Base-by-base conservation (phyloP, 2,888 invertebrate genomes). In the Hyles lineata region DNA sequence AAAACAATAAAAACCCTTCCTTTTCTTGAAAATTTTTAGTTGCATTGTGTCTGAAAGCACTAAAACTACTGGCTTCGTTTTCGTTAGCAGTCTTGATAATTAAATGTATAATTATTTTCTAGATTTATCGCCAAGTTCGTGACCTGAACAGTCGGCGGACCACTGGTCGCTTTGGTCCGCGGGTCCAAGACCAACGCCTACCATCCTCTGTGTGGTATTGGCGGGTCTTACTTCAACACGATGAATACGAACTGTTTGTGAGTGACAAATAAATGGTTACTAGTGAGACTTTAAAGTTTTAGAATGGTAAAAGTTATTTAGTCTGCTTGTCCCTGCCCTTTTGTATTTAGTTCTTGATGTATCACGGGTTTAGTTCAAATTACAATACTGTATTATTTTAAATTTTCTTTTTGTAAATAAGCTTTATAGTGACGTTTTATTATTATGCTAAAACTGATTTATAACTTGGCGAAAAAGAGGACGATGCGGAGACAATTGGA, bases 91-190 rank as follows among this genome's bases (percentile, higher is more conserved):
- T 29, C 29, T 29, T 29, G 29, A 55, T 2, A 2, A 2, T n/a
- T 5, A 7, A n/a, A 55, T 0, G n/a, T 55, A 3, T 55, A 3
- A 50, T 72, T 35, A n/a, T 61, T 69, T 43, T 43, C 72, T 87
- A 92, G 92, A 89, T 78, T 74, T 89, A 29, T 79, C 87, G 0
- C 84, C 91, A 32, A 91, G 89, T 74, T 89, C 89, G 84, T 92
- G 92, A 92, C 92, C 90, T 74, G 87, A 91, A 74, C 79, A 82
- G 63, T 82, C 78, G 72, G 83, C 84, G 43, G 88, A 88, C 78
- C 86, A 87, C 76, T 90, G 90, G 89, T 79, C 87, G 2, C 75
- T 87, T 73, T 90, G 90, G 92, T 92, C 92, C 25, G 76, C 83
- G 17, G 86, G 83, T 74, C 73, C 76, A 11, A 81, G 61, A 58